phyloP scores from a whole-genome alignment of 2,797 vertebrate genomes.

The Helicolenus hilgendorfi region DNA sequence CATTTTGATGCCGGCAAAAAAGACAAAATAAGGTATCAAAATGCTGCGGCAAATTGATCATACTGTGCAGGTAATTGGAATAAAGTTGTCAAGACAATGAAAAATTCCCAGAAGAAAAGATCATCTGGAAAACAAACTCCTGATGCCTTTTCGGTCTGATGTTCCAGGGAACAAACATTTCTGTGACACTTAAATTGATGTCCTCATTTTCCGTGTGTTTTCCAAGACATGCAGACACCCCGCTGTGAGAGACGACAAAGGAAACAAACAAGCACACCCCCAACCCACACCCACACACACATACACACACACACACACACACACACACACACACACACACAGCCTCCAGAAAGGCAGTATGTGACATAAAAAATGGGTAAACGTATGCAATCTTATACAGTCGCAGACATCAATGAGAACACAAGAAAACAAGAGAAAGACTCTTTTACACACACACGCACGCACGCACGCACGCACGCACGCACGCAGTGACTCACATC shows the following conservation, averaged over 20 bases:
- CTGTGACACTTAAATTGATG: constrained; percentile 74
- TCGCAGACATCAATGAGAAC: constrained; percentile 28
- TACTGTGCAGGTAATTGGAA: constrained; percentile 65
- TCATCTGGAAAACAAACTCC: constrained; percentile 14
- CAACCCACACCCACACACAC: not conserved
- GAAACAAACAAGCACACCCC: constrained; percentile 71
- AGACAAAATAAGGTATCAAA: not conserved
- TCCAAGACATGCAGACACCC: constrained; percentile 59
- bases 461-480: not conserved
- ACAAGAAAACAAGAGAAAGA: constrained; percentile 4
- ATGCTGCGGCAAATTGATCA: constrained; percentile 24
- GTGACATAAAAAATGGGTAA: not conserved
- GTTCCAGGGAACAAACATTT: constrained; percentile 68
- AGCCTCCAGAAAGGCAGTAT: not conserved
- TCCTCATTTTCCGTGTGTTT: constrained; percentile 75
- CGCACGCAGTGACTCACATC: constrained; percentile 89
- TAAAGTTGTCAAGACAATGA: constrained; percentile 56
- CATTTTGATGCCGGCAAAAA: not conserved
- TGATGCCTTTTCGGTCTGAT: constrained; percentile 36
- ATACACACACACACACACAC: not conserved
- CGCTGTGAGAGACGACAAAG: constrained; percentile 66
- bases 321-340: not conserved
- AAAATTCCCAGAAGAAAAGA: constrained; percentile 52
- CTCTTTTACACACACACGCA: not conserved
- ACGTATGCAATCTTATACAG: not conserved